Percentiles rank a stretch among this genome's conserved stretches.
These are phyloP conservation scores for Leptogaster cylindrica DNA, from an alignment of 2,888 invertebrate genomes.

Conservation along the genomic window DNA sequence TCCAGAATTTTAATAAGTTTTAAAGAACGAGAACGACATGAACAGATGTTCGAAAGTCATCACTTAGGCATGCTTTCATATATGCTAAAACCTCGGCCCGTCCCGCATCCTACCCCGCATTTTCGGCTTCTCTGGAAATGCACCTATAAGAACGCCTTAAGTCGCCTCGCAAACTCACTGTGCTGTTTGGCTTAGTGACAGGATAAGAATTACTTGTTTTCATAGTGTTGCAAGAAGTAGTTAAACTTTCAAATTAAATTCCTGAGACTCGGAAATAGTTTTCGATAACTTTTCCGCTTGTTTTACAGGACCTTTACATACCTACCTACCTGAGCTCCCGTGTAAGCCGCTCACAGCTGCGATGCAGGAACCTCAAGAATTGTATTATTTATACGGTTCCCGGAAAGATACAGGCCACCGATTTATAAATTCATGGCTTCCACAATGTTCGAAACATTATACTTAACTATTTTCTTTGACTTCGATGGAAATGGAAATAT, in stretches of 20 bases:
- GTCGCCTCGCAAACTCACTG: not conserved
- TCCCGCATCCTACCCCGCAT: not conserved
- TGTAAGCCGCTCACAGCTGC: no score
- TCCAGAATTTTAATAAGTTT: conserved; percentile 8
- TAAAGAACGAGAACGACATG: conserved; percentile 3
- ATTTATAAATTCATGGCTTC: no score
- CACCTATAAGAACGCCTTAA: no score
- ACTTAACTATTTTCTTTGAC: no score
- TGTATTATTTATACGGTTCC: no score
- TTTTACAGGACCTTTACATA: not conserved
- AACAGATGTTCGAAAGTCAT: conserved; percentile 3
- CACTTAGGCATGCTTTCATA: not conserved
- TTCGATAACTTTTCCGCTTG: not conserved
- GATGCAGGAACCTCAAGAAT: no score
- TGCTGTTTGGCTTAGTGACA: conserved; percentile 9
- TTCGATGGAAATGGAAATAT: no score
- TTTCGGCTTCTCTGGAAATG: not conserved
- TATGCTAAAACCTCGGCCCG: no score
- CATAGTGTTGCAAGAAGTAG: conserved; percentile 19
- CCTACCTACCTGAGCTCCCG: no score
- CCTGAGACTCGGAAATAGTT: conserved; percentile 1
- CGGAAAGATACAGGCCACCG: no score
- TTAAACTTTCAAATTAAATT: conserved; percentile 37
- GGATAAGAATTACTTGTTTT: conserved; percentile 30
- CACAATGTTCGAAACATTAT: no score